phyloP scores from a whole-genome alignment of 2,888 invertebrate genomes.

The Cactoblastis cactorum region DNA sequence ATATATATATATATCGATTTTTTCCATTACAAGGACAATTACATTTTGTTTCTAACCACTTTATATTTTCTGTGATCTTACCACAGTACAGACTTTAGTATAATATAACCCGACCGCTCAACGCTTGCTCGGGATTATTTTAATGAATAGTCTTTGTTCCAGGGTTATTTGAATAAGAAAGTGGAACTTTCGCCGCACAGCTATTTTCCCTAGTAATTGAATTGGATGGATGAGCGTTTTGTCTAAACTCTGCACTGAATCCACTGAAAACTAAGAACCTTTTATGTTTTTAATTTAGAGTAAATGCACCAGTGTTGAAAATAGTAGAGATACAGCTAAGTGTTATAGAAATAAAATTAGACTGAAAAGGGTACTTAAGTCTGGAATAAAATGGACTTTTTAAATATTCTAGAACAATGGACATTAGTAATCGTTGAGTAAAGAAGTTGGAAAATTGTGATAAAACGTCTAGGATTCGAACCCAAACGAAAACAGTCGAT shows the following conservation, averaged over 20 bases:
- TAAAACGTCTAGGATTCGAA: no score
- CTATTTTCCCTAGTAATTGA: conserved; percentile 68
- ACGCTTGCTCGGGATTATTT: conserved; percentile 54
- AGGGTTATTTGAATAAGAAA: conserved; percentile 71
- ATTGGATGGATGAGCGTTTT: conserved; percentile 57
- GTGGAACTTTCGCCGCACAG: conserved; percentile 53
- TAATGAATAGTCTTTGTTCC: conserved; percentile 71
- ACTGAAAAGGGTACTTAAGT: background rate
- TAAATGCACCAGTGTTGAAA: conserved; percentile 10
- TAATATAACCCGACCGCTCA: conserved; percentile 34
- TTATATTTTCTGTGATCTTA: background rate
- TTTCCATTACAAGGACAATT: no score
- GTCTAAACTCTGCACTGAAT: conserved; percentile 35
- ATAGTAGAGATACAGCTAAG: background rate
- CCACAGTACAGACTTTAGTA: conserved; percentile 29
- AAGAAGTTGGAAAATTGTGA: no score
- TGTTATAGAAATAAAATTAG: background rate
- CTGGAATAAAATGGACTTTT: no score
- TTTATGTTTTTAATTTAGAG: conserved; percentile 14
- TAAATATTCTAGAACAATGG: no score
- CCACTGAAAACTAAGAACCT: conserved; percentile 20
- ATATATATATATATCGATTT: no score
- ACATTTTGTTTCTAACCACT: no score
- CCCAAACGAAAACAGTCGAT: no score
- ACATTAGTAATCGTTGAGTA: no score